Conservation (phyloP, 1,140 invertebrate species). For the Eurosta solidaginis region DNA sequence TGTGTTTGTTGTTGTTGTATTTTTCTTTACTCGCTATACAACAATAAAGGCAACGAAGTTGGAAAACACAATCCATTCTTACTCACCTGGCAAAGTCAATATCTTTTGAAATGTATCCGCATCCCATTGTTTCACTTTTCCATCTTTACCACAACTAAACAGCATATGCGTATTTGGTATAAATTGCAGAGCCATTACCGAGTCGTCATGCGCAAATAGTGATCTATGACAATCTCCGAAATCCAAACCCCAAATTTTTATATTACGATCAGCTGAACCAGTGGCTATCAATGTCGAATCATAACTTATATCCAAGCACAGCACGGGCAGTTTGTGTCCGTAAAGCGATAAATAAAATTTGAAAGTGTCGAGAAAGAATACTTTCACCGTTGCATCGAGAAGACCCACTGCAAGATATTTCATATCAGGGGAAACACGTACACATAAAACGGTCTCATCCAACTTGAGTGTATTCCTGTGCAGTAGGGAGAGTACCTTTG, state of each 20-base stretch:
- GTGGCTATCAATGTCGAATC: conserved; percentile 90
- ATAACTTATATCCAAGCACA: conserved; percentile 91
- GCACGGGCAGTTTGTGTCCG: conserved; percentile 93
- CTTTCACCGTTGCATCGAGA: conserved; percentile 92
- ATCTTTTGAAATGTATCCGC: conserved; percentile 92
- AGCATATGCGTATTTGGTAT: conserved; percentile 91
- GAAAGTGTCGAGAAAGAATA: conserved; percentile 92
- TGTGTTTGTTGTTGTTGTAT: no score
- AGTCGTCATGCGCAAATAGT: conserved; percentile 92
- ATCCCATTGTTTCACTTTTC: conserved; percentile 96
- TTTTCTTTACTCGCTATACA: no score
- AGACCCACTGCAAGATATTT: conserved; percentile 88
- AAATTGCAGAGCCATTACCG: conserved; percentile 86
- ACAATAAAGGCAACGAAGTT: no score
- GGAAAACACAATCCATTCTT: neutral
- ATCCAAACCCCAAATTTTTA: conserved; percentile 98
- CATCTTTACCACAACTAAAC: conserved; percentile 92
- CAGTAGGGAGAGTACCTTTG: conserved; percentile 76
- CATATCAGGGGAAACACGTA: conserved; percentile 82
- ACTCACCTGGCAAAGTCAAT: conserved; percentile 76
- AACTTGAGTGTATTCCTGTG: conserved; percentile 83
- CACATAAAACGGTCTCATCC: conserved; percentile 83
- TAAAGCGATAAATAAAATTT: conserved; percentile 97
- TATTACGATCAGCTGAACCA: conserved; percentile 92
- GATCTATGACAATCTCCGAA: conserved; percentile 95